These are phyloP conservation scores for Chamaea fasciata DNA, from an alignment of 2,113 vertebrate species.

Conservation along the genomic window DNA sequence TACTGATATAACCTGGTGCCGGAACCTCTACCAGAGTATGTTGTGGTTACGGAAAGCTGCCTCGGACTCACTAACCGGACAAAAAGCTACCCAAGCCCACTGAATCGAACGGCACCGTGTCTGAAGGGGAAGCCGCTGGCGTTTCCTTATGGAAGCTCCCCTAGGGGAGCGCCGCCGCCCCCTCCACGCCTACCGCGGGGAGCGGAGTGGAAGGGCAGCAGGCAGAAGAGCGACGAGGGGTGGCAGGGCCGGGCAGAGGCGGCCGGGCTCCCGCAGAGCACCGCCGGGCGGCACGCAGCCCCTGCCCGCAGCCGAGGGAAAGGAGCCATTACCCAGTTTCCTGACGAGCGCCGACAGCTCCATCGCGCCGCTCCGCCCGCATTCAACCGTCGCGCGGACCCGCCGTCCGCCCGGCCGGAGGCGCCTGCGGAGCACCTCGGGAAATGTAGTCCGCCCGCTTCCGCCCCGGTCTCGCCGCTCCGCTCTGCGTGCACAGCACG, in stretches of 20 bases:
- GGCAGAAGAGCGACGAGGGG: too few relatives aligned
- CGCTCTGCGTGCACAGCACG: background rate
- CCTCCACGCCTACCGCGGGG: background rate
- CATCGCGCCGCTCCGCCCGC: background rate
- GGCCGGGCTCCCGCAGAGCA: background rate
- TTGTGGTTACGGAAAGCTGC: accelerated
- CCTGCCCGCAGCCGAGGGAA: background rate
- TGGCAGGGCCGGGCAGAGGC: background rate
- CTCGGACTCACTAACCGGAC: too few relatives aligned
- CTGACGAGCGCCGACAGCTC: constrained; percentile 79
- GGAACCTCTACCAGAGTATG: background rate
- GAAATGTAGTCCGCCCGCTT: background rate
- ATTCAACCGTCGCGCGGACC: constrained; percentile 49
- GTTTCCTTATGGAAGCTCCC: background rate
- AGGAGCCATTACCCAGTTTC: constrained; percentile 78
- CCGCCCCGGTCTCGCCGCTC: accelerated
- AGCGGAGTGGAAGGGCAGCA: background rate
- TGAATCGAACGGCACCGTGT: accelerated
- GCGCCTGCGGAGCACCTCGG: background rate
- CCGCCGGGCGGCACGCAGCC: background rate
- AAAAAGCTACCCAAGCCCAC: background rate
- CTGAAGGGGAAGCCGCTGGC: background rate
- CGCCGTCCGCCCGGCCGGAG: background rate
- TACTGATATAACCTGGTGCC: accelerated
- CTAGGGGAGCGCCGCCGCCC: background rate